Base-by-base conservation (phyloP, 2,888 invertebrate genomes). In the Eledona agricola region DNA sequence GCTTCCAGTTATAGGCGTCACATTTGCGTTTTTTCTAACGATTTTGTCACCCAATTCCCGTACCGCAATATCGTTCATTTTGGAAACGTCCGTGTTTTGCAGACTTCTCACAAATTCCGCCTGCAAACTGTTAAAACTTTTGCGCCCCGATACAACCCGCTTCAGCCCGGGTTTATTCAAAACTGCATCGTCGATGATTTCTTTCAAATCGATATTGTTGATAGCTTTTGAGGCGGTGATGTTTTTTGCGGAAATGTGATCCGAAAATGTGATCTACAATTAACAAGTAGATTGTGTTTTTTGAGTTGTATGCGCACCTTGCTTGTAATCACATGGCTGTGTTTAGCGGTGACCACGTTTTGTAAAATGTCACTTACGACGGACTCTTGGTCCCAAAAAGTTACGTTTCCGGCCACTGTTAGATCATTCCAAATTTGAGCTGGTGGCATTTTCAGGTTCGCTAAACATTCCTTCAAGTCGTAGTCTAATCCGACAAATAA, bases 141-240 rank as follows among this genome's bases (percentile, higher is more conserved):
- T 74, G n/a, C 51, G 47, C 2, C 71, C 72, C n/a, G 57, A 66
- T 20, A 73, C 61, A 9, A 63, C 73, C 64, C 74, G 74, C 37
- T 66, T 60, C 16, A 59, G 47, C 13, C 52, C 59, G 17, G 60
- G 57, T 12, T 66, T 63, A 42, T 52, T 60, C 9, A 72, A 42
- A 45, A 76, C 55, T 10, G 72, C 70, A 57, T 76, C 76, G 5
- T 71, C 56, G 4, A 71, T 51, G 38, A 75, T 63, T 37, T 67
- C 61, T 17, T 59, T 47, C 3, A 76, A 53, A 57, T 72, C 59
- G 10, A 75, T 43, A 25, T 60, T 59, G 54, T 75, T 75, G 23
- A 76, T 64, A 13, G 52, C 51, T 25, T 62, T 59, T 4, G 49
- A 35, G 1, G 59, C 55, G 17, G 55, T 51, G 6, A 73, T 57